A percentile compares a stretch with the other conserved stretches of the same genome.
Evolutionary conservation across 2,113 vertebrate genomes (phyloP).

Genomic region (Litocranius walleri): DNA sequence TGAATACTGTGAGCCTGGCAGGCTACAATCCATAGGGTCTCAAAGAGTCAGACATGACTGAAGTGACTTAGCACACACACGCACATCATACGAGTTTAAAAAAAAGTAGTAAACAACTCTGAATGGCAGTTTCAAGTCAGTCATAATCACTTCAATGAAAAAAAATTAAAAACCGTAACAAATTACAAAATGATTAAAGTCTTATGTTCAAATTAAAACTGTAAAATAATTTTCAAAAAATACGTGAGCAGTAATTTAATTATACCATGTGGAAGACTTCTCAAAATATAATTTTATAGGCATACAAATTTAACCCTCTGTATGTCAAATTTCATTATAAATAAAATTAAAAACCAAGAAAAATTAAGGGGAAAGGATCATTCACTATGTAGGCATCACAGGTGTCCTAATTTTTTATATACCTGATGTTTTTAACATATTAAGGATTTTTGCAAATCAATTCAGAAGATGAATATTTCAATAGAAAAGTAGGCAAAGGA

Average conservation of each 20-base stretch:
- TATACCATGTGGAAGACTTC: not conserved
- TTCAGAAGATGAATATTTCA: not conserved
- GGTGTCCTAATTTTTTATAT: not conserved
- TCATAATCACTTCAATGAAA: not conserved
- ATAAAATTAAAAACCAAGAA: not conserved
- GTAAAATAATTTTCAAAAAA: not conserved
- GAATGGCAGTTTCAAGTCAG: not conserved
- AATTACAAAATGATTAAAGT: constrained; percentile 7
- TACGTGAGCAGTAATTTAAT: not conserved
- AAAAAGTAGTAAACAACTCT: not conserved
- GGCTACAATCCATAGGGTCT: not conserved
- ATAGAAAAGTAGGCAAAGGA: not conserved
- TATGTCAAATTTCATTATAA: not conserved
- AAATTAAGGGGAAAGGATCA: not conserved
- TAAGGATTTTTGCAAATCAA: not conserved
- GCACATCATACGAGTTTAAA: not conserved
- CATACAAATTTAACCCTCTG: not conserved
- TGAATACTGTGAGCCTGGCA: not conserved
- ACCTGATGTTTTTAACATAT: not conserved
- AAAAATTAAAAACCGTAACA: not conserved
- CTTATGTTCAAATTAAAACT: not conserved
- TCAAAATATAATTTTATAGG: not conserved
- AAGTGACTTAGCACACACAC: not conserved
- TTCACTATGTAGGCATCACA: not conserved
- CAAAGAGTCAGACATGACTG: not conserved